phyloP scores from a whole-genome alignment of 2,113 vertebrate genomes.

The Grallaria varia region DNA sequence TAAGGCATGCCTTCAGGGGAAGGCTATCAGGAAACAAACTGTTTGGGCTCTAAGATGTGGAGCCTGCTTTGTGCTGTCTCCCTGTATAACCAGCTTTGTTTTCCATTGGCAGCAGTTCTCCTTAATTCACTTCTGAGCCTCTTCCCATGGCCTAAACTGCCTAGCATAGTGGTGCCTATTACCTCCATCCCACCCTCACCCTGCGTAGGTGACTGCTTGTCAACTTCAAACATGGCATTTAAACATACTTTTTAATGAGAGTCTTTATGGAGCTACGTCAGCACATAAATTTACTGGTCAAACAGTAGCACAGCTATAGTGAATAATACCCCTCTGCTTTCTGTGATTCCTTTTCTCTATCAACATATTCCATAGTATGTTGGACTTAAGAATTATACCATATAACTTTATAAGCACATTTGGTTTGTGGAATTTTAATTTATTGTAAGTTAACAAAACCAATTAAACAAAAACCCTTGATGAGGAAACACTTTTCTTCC shows the following conservation, averaged over 20 bases:
- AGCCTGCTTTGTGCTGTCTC: background rate
- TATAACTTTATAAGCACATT: background rate
- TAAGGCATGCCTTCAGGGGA: background rate
- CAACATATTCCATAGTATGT: background rate
- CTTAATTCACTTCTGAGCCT: background rate
- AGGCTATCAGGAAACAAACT: background rate
- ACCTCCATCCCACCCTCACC: background rate
- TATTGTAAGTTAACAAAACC: background rate
- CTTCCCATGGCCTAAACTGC: background rate
- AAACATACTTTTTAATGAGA: background rate
- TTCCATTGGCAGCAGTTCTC: background rate
- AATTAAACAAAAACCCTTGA: background rate
- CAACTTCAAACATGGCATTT: background rate
- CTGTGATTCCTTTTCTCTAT: background rate
- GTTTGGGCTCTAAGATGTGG: background rate
- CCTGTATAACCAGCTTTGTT: background rate
- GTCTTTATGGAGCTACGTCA: background rate
- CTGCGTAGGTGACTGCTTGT: background rate
- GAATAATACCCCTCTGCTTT: background rate
- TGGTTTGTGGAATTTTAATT: background rate
- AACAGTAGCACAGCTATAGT: rapidly evolving
- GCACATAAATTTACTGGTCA: background rate
- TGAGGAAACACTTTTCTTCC: background rate
- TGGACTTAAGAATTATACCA: background rate
- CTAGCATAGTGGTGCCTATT: background rate